Percentiles rank a stretch among this genome's conserved stretches.
Evolutionary conservation across 2,113 vertebrate species (phyloP).

Genomic region (Upupa epops): DNA sequence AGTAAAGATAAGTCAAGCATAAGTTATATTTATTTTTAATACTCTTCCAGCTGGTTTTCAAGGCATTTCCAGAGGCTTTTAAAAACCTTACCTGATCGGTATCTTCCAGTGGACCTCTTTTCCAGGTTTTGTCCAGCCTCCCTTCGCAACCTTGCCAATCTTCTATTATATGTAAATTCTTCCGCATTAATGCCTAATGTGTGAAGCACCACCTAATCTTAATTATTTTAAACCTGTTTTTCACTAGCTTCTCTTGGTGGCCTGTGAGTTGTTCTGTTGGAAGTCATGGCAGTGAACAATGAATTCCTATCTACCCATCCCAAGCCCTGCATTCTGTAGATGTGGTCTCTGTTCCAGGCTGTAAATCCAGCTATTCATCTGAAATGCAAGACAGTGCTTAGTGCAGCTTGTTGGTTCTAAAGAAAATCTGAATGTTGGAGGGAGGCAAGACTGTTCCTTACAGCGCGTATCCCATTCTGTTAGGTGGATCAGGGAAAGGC

Average conservation of each 20-base stretch:
- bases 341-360: background rate
- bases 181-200: background rate
- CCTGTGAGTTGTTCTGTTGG: background rate
- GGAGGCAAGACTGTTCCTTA: background rate
- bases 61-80: background rate
- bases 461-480: too few species aligned
- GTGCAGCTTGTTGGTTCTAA: background rate
- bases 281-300: background rate
- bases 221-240: background rate
- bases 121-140: background rate
- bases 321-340: background rate
- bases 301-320: background rate
- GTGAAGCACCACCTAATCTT: background rate
- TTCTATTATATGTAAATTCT: background rate
- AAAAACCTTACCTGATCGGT: background rate
- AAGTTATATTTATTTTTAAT: background rate
- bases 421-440: background rate
- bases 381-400: background rate
- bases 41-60: background rate
- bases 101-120: background rate
- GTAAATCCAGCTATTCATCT: background rate
- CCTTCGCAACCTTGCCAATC: background rate
- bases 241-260: background rate
- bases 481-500: too few species aligned
- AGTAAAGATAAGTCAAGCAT: background rate